Base-by-base conservation (phyloP, 2,113 vertebrate species). In the Melanotaenia duboulayi region DNA sequence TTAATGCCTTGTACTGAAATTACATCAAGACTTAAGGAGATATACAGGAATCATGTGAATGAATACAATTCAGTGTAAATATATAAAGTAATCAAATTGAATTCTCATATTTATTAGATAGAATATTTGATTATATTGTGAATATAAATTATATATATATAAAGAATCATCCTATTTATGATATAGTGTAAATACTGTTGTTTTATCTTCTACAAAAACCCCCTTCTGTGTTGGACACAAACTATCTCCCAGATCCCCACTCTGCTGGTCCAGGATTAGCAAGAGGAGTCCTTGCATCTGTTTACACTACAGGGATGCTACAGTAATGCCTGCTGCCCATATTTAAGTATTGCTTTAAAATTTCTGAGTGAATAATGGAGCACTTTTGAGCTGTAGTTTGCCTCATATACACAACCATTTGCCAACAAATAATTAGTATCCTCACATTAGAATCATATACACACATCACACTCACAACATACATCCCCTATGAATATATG, bases 91-190 rank as follows among this genome's bases (percentile, higher is more conserved):
- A 77, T 66, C 68, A 63, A 57, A 87, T 59, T 37, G 58, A 37
- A 75, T 76, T 59, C 39, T 65, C 24, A 74, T 58, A 83, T 85
- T 76, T 46, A 66, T 62, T 73, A 76, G 54, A 76, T 83, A 78
- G 57, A 83, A 65, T 78, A 84, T 68, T 76, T 65, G 35, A 86
- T 70, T 81, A 81, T 82, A 69, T 85, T 70, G 74, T 71, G 40
- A 71, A 54, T 87, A 85, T 81, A 86, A 80, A 87, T 84, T 86
- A 60, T 85, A 84, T 70, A 90, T 86, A 81, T 78, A 74, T 78
- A 68, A 63, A 78, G 55, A 72, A 22, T 56, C 46, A 57, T 55
- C 49, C 72, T 66, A 37, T 74, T 58, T 71, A 44, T 86, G 48
- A 56, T 68, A 78, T 61, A 52, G 32, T 90, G 90, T 88, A 87